Evolutionary conservation across 2,888 invertebrate genomes (phyloP).

Genomic region (Saturnia japonica): DNA sequence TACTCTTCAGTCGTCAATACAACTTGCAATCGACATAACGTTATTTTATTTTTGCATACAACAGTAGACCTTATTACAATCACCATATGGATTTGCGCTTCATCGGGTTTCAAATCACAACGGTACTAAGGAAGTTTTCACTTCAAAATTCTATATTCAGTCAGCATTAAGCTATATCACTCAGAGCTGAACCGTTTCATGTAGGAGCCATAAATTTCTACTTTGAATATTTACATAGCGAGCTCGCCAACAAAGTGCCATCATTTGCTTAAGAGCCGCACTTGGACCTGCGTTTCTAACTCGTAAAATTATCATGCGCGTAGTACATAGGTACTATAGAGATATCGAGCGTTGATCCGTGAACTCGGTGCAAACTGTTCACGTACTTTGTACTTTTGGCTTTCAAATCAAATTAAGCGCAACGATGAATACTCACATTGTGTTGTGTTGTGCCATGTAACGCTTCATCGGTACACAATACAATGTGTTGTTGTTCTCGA

Average conservation of each 20-base stretch:
- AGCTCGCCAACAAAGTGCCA: conserved; percentile 48
- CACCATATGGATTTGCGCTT: too few relatives aligned
- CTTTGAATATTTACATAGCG: conserved; percentile 45
- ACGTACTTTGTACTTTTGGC: conserved; percentile 56
- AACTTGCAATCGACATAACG: too few relatives aligned
- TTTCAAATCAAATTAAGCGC: conserved; percentile 65
- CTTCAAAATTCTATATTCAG: too few relatives aligned
- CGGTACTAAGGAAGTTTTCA: too few relatives aligned
- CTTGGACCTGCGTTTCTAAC: conserved; percentile 46
- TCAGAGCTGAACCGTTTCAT: conserved; percentile 42
- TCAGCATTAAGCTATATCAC: conserved; percentile 23
- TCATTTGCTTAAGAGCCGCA: conserved; percentile 42
- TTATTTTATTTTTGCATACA: too few relatives aligned
- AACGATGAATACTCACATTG: conserved; percentile 54
- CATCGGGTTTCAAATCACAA: too few relatives aligned
- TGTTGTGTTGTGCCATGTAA: conserved; percentile 57
- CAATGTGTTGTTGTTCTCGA: conserved; percentile 47
- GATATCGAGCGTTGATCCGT: conserved; percentile 38
- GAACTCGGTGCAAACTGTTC: conserved; percentile 46
- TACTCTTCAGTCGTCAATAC: too few relatives aligned
- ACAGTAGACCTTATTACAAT: too few relatives aligned
- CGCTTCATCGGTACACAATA: conserved; percentile 45
- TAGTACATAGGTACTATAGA: conserved; percentile 27
- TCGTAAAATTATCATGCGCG: conserved; percentile 56
- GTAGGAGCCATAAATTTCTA: conserved; percentile 46